Conservation (phyloP, 2,797 vertebrate species). For the Limosa lapponica region DNA sequence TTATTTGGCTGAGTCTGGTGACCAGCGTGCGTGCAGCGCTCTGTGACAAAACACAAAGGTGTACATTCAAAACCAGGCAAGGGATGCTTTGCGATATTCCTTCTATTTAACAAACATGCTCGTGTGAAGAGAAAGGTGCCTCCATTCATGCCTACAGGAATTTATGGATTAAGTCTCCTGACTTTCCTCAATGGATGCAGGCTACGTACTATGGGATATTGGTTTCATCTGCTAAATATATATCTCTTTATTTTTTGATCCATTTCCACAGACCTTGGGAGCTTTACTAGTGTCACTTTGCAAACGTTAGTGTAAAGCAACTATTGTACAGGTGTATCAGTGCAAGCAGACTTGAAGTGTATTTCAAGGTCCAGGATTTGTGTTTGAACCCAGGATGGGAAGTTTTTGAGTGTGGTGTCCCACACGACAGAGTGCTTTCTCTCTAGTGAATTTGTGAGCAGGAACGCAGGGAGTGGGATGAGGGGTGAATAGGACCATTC, state of each 20-base stretch:
- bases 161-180: neutral
- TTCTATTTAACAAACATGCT: neutral
- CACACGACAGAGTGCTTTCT: neutral
- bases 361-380: neutral
- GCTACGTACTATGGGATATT: neutral
- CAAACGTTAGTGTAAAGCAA: neutral
- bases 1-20: neutral
- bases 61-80: neutral
- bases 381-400: neutral
- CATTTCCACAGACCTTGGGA: neutral
- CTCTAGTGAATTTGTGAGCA: neutral
- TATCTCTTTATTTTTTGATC: neutral
- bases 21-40: neutral
- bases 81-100: neutral
- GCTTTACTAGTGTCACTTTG: neutral
- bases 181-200: neutral
- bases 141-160: neutral
- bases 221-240: neutral
- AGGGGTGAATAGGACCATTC: rapidly evolving
- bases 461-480: rapidly evolving
- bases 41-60: neutral
- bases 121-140: neutral
- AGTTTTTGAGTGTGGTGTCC: neutral
- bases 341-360: neutral
- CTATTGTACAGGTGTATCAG: neutral